A percentile compares a stretch with the other conserved stretches of the same genome.
These are phyloP conservation scores for Knipowitschia caucasica DNA, from an alignment of 2,797 vertebrate genomes.

Conservation along the genomic window DNA sequence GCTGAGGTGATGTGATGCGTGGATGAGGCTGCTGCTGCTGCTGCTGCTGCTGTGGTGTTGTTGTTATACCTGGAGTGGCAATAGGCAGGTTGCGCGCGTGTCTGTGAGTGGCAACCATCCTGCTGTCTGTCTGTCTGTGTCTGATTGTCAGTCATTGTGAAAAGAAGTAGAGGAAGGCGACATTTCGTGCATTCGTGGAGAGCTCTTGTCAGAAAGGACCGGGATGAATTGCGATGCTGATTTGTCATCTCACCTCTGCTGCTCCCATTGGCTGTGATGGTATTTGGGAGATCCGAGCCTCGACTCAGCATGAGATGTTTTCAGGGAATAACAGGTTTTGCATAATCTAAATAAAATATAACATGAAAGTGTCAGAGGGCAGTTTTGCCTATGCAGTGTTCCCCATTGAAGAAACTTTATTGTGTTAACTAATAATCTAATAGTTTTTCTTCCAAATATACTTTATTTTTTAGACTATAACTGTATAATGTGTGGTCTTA, in stretches of 20 bases:
- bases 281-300: conserved; percentile 36
- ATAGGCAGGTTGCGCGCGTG: conserved; percentile 14
- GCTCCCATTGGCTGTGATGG: conserved; percentile 53
- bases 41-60: conserved; percentile 34
- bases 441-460: too few species aligned
- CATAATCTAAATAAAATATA: too few species aligned
- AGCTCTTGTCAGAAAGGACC: conserved; percentile 51
- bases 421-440: too few species aligned
- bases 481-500: too few species aligned
- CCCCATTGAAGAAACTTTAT: too few species aligned
- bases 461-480: too few species aligned
- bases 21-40: conserved; percentile 30
- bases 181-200: conserved; percentile 64
- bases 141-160: conserved; percentile 38
- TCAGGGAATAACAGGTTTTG: not conserved
- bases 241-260: conserved; percentile 31
- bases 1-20: conserved; percentile 17
- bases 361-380: not conserved
- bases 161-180: conserved; percentile 63
- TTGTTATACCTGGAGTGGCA: conserved; percentile 38
- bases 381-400: too few species aligned
- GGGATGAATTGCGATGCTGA: conserved; percentile 38
- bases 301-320: not conserved
- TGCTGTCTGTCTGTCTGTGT: conserved; percentile 24
- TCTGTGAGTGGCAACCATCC: conserved; percentile 1